Conservation (phyloP, 2,113 vertebrate species). For the Hydrochoerus hydrochaeris region DNA sequence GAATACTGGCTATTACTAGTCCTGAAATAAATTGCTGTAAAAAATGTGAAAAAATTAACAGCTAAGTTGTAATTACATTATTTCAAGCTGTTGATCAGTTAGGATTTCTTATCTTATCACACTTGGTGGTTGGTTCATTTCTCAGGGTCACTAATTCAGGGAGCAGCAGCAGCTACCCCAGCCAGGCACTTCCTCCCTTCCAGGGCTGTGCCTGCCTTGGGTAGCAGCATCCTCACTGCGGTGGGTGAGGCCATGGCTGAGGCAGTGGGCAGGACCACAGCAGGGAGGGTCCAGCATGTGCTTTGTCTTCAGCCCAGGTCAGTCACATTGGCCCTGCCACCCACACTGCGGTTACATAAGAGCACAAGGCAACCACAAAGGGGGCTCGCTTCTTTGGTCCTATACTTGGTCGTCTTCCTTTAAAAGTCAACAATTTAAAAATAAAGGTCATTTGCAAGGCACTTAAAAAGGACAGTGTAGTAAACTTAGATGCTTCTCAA, state of each 20-base stretch:
- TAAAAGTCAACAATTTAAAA: constrained; percentile 29
- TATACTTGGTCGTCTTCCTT: not conserved
- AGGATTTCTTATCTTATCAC: not conserved
- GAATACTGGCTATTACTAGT: not conserved
- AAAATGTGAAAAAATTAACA: not conserved
- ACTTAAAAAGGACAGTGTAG: not conserved
- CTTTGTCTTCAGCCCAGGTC: too few relatives aligned
- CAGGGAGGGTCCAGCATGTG: not conserved
- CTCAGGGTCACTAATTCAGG: not conserved
- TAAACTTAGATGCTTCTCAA: constrained; percentile 24
- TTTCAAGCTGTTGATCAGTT: not conserved
- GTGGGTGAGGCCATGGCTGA: not conserved
- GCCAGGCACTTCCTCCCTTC: not conserved
- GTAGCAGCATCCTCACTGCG: not conserved
- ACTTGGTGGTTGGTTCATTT: not conserved
- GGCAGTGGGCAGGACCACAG: not conserved
- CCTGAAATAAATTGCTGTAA: not conserved
- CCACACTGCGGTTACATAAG: not conserved
- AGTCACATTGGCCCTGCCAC: too few relatives aligned
- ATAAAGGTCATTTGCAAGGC: constrained; percentile 12
- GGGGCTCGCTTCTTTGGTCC: not conserved
- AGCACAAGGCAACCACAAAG: not conserved
- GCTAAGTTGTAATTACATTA: not conserved
- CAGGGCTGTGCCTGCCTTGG: not conserved
- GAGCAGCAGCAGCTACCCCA: not conserved